These are phyloP conservation scores for Zaprionus africanus DNA, from an alignment of 1,140 invertebrate genomes.

Conservation along the genomic window DNA sequence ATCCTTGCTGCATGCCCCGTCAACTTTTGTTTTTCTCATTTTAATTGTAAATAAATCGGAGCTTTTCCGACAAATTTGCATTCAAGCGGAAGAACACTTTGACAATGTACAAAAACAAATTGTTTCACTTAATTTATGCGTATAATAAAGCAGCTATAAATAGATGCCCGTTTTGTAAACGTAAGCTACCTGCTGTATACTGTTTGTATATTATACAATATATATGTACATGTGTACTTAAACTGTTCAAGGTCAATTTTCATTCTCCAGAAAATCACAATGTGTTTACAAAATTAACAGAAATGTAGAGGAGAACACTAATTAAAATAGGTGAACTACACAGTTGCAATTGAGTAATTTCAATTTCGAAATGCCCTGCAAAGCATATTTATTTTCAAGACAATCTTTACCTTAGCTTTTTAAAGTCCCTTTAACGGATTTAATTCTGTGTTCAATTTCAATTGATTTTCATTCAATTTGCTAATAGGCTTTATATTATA, in stretches of 20 bases:
- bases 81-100: not conserved
- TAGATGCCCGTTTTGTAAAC: not conserved
- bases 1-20: constrained; percentile 25
- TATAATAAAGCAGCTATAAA: constrained; percentile 1
- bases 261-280: constrained; percentile 30
- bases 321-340: constrained; percentile 7
- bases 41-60: constrained; percentile 10
- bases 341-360: constrained; percentile 4
- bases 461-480: too few species aligned
- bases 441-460: too few species aligned
- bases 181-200: not conserved
- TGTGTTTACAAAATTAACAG: constrained; percentile 26
- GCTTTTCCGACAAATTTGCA: constrained; percentile 3
- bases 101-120: not conserved
- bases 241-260: constrained; percentile 11
- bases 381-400: not conserved
- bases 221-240: not conserved
- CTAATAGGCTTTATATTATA: not conserved
- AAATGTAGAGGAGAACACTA: constrained; percentile 16
- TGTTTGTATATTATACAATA: not conserved
- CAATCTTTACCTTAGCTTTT: too few species aligned
- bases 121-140: not conserved
- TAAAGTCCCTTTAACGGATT: too few species aligned
- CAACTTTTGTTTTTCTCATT: constrained; percentile 10
- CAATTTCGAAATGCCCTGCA: not conserved